Percentiles rank a stretch among this genome's conserved stretches.
These are phyloP conservation scores for Acyrthosiphon pisum DNA, from an alignment of 1,140 invertebrate genomes.

Conservation along the genomic window DNA sequence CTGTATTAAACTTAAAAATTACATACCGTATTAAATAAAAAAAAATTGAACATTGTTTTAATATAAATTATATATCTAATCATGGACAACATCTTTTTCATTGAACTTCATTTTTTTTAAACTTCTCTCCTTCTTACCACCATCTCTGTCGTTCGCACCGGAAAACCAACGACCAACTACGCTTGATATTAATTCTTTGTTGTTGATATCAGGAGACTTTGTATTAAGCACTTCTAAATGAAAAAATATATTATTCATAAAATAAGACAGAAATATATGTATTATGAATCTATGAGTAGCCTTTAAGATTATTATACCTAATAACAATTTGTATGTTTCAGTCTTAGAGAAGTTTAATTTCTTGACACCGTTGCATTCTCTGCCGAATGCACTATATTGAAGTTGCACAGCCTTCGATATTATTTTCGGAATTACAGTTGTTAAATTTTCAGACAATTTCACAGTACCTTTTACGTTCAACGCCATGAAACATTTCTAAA, in stretches of 20 bases:
- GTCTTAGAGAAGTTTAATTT: neutral
- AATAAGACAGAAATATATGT: neutral
- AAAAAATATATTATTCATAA: constrained; percentile 11
- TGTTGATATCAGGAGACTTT: neutral
- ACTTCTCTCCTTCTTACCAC: neutral
- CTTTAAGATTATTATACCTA: constrained; percentile 19
- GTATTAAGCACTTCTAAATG: neutral
- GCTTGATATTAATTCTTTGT: neutral
- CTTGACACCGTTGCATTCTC: neutral
- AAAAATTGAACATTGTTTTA: neutral
- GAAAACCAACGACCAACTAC: constrained; percentile 5
- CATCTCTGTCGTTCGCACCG: neutral
- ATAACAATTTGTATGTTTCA: neutral
- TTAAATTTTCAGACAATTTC: neutral
- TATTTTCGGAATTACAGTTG: neutral
- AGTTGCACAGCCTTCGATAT: neutral
- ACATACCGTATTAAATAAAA: neutral
- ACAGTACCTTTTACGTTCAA: neutral
- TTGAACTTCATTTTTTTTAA: neutral
- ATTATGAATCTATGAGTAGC: neutral
- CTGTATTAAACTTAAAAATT: neutral
- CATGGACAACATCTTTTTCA: neutral
- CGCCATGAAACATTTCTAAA: constrained; percentile 15
- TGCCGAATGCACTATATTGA: neutral
- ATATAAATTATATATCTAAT: neutral